Base-by-base conservation (phyloP, 2,797 vertebrate genomes). In the Columba guinea region DNA sequence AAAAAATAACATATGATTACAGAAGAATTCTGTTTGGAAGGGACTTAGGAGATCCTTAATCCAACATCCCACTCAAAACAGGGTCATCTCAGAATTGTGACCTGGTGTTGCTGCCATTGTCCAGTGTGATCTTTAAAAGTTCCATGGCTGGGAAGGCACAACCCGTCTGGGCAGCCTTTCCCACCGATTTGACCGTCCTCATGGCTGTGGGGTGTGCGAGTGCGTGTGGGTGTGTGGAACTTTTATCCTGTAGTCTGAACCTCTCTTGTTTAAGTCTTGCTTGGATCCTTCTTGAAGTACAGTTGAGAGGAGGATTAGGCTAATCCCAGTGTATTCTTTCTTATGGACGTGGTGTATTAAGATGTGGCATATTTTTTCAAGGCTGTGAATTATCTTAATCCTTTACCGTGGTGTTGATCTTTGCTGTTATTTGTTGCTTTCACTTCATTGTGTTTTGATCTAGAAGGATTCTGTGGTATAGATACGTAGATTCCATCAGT, bases 201-300 rank as follows among this genome's bases (percentile, higher is more conserved):
- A 0, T 46, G 49, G 27, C 1, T 0, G 7, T 10, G n/a, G 10
- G 3, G 4, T 11, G 35, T 4, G n/a, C 13, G 44, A 8, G 19
- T 19, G 51, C 4, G 4, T 5, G 18, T 12, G 4, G 1, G 15
- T 20, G 23, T 28, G 8, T 13, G 7, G 24, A 32, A 71, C 3
- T 14, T 49, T 75, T 74, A 82, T 28, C 14, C 70, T 76, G 22
- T 5, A 12, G 5, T 65, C 41, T 62, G 41, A 70, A 70, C 6
- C 10, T 89, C 20, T 62, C 18, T 67, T 79, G 3, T 34, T 6
- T 35, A 69, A 56, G 21, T 81, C 58, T 91, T 83, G 5, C 26
- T 83, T 90, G 51, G 87, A 28, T 59, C 28, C 15, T n/a, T 69
- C 15, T 12, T 71, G 9, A 53, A 35, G 34, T 10, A 32, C 37